These are phyloP conservation scores for Heliocidaris erythrogramma DNA, from an alignment of 35 echinoderm and acorn worm genomes.

Conservation along the genomic window DNA sequence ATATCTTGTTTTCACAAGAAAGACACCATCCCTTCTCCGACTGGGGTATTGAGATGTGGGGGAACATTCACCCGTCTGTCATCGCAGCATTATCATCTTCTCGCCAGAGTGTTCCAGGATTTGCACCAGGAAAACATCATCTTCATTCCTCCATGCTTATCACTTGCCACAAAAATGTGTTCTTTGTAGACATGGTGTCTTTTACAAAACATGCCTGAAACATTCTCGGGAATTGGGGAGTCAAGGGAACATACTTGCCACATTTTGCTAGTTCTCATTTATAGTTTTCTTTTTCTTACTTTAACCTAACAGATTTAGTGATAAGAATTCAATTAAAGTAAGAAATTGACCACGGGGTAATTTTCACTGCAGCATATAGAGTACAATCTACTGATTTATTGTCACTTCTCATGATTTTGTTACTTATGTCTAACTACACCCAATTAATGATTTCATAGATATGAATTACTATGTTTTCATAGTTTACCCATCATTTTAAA, in stretches of 20 bases:
- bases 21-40: background rate
- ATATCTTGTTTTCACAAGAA: background rate
- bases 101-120: background rate
- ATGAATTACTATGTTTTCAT: too few relatives aligned
- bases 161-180: background rate
- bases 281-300: background rate
- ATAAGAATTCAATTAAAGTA: too few relatives aligned
- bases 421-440: too few relatives aligned
- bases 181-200: background rate
- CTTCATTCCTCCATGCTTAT: background rate
- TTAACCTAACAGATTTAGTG: background rate
- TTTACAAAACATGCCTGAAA: background rate
- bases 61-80: background rate
- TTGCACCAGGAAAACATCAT: background rate
- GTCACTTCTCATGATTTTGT: too few relatives aligned
- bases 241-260: background rate
- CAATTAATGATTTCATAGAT: too few relatives aligned
- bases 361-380: too few relatives aligned
- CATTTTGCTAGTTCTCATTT: background rate
- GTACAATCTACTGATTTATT: too few relatives aligned
- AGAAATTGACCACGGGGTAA: too few relatives aligned
- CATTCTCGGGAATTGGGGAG: background rate
- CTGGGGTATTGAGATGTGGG: background rate
- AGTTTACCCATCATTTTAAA: too few relatives aligned
- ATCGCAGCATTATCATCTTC: constrained; percentile 2